Percentiles rank a stretch among this genome's conserved stretches.
These are phyloP conservation scores for Pithys albifrons DNA, from an alignment of 2,113 vertebrate genomes.

Conservation along the genomic window DNA sequence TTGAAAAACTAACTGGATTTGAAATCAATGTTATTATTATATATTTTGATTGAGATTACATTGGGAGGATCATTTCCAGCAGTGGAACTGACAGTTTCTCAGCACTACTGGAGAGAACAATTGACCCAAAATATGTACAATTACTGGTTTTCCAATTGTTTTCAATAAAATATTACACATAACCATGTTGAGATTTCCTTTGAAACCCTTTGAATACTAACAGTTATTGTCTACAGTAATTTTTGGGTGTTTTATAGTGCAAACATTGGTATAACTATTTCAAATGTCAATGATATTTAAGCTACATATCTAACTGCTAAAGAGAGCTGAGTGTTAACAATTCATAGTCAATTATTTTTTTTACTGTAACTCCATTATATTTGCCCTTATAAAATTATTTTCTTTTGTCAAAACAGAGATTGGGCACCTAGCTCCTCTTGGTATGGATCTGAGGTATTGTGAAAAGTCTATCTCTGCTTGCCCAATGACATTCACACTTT, in stretches of 20 bases:
- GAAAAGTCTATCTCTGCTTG: background rate
- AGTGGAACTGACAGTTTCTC: background rate
- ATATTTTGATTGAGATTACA: background rate
- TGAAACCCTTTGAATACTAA: background rate
- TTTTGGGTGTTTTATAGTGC: background rate
- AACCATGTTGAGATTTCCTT: background rate
- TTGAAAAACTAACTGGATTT: constrained; percentile 18
- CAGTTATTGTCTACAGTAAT: background rate
- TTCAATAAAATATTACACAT: background rate
- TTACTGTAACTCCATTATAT: background rate
- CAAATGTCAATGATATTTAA: background rate
- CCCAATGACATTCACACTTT: background rate
- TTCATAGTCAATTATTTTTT: background rate
- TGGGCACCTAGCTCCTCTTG: background rate
- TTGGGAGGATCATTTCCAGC: background rate
- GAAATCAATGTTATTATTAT: constrained; percentile 1
- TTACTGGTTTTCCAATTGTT: background rate
- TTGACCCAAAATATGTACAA: background rate
- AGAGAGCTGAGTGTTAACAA: background rate
- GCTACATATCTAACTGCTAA: background rate
- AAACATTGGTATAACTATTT: background rate
- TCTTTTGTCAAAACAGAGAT: background rate
- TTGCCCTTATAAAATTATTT: background rate
- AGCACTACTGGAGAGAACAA: background rate
- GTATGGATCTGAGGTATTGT: background rate